Conservation (phyloP, 1,140 invertebrate genomes). For the Cyclargus thomasi region DNA sequence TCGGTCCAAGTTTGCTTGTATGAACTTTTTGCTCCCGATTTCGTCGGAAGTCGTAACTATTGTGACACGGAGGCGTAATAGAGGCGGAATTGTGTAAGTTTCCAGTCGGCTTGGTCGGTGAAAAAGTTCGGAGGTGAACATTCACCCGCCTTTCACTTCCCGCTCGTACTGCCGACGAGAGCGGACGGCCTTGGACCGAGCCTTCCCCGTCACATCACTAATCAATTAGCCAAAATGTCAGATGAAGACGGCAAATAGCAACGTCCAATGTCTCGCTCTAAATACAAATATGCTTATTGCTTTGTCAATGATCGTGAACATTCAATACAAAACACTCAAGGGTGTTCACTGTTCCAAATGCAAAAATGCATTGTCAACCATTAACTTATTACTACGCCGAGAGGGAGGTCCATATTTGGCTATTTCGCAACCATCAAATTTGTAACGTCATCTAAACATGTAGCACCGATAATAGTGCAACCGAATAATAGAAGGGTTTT, state of each 20-base stretch:
- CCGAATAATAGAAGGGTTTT: too few relatives aligned
- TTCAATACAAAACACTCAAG: too few relatives aligned
- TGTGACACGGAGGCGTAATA: not conserved
- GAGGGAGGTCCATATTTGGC: too few relatives aligned
- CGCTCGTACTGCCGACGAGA: slow-evolving; percentile 66
- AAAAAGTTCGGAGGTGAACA: slow-evolving; percentile 49
- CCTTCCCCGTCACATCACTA: slow-evolving; percentile 46
- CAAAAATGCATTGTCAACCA: too few relatives aligned
- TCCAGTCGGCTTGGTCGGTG: slow-evolving; percentile 26
- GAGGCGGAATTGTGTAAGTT: slow-evolving; percentile 2
- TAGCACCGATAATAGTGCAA: too few relatives aligned
- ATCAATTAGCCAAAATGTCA: not conserved
- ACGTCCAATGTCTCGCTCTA: too few relatives aligned
- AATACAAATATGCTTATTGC: too few relatives aligned
- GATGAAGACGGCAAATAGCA: slow-evolving; percentile 5
- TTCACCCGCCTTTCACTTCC: slow-evolving; percentile 73
- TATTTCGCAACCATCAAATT: too few relatives aligned
- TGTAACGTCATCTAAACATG: too few relatives aligned
- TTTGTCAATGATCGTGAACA: too few relatives aligned
- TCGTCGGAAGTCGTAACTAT: slow-evolving; percentile 4
- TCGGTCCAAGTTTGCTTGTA: not conserved
- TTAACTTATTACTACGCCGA: too few relatives aligned
- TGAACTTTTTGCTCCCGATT: not conserved
- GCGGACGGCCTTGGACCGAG: slow-evolving; percentile 65
- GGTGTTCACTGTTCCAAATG: too few relatives aligned